These are phyloP conservation scores for Mus musculus DNA, from an alignment of 2,113 vertebrate genomes.

Conservation along the genomic window GRCm39 chr13:60007501-60008000, in stretches of 20 bases:
- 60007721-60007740: not conserved
- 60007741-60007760: not conserved
- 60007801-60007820: not conserved
- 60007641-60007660: not conserved
- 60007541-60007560: slow-evolving; percentile 35
- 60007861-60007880: not conserved
- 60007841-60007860: not conserved
- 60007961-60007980: not conserved
- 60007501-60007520: slow-evolving; percentile 70
- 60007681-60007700: not conserved
- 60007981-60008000: too few species aligned
- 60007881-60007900: not conserved
- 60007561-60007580: not conserved
- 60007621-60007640: not conserved
- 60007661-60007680: not conserved
- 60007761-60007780: not conserved
- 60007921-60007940: not conserved
- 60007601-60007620: not conserved
- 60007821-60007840: not conserved
- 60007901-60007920: not conserved
- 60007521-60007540: slow-evolving; percentile 71
- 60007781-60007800: not conserved
- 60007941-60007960: too few species aligned
- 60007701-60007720: not conserved
- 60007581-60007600: not conserved